Base-by-base conservation (phyloP, 2,797 vertebrate species). In the Neosilurus mollespiculum region DNA sequence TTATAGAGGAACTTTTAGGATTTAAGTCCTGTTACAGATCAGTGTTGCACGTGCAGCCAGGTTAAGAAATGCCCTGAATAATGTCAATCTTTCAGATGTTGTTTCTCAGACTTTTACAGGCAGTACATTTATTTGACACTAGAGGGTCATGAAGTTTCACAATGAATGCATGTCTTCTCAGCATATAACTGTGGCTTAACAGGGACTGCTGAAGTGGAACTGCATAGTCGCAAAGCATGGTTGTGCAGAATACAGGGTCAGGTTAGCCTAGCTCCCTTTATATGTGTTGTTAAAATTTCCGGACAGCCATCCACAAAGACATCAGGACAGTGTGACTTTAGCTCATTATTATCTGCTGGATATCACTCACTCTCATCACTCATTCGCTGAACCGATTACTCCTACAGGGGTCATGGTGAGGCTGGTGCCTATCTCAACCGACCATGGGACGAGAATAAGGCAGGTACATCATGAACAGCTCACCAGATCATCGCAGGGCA, bases 1-100 rank as follows among this genome's bases (percentile, higher is more conserved):
- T 82, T 82, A 81, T 81, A 70, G 73, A 81, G 83, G 65, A 83
- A 78, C 78, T 72, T 72, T 81, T n/a, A 61, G 78, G 51, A 58
- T 71, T 78, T 88, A 86, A 81, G 61, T 81, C 79, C 37, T 26
- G 24, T 15, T 22, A 53, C 37, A 66, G 61, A 20, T 30, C 34
- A 34, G 24, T 34, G 34, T 54, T 69, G 56, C 84, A 85, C 65
- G 72, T 84, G 78, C 79, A 54, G 64, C 37, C 37, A 77, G 64
- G 58, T 54, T 80, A 37, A 78, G 61, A 78, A 22, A 62, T 56
- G 62, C 34, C 59, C 9, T 69, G 51, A 66, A 30, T 70, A 76
- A 15, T 22, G 18, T 66, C 26, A 59, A 1, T 30, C 30, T 61
- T 80, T 58, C 6, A 0, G 54, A 79, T 18, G 9, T 49, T 58